A percentile compares a stretch with the other conserved stretches of the same genome.
Evolutionary conservation across 2,113 vertebrate genomes (phyloP).

Genomic region (Alexandromys fortis): DNA sequence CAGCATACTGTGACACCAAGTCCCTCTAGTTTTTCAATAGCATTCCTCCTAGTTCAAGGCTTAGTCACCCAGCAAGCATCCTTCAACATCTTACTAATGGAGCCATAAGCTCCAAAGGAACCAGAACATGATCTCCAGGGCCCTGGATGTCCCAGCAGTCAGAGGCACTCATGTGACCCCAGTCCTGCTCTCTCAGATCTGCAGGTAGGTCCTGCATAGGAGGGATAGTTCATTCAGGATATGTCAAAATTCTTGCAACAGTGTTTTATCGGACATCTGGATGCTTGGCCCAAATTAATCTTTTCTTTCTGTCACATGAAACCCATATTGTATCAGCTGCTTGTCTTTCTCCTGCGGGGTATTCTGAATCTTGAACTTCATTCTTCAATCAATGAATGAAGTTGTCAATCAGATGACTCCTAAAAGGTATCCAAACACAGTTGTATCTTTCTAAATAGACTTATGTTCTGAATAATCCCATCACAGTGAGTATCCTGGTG

Average conservation of each 20-base stretch:
- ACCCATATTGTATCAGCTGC: neutral
- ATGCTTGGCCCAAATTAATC: neutral
- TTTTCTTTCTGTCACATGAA: neutral
- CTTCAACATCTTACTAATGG: neutral
- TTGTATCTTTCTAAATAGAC: neutral
- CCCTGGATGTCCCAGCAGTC: neutral
- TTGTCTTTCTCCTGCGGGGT: neutral
- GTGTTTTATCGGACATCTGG: neutral
- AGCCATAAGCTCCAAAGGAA: neutral
- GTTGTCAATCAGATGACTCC: neutral
- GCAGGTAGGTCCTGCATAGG: neutral
- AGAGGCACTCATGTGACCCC: no score
- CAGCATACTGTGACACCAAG: neutral
- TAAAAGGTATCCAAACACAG: neutral
- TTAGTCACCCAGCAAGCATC: neutral
- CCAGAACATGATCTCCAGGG: neutral
- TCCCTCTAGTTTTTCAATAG: neutral
- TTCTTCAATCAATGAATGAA: neutral
- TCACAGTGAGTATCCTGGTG: rapidly evolving
- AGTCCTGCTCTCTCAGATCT: neutral
- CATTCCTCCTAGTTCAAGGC: neutral
- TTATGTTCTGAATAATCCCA: neutral
- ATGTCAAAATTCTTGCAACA: neutral
- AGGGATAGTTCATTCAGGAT: rapidly evolving
- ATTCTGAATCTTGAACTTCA: neutral